Evolutionary conservation across 2,888 invertebrate genomes (phyloP).

Genomic region (Hecatera dysodea): DNA sequence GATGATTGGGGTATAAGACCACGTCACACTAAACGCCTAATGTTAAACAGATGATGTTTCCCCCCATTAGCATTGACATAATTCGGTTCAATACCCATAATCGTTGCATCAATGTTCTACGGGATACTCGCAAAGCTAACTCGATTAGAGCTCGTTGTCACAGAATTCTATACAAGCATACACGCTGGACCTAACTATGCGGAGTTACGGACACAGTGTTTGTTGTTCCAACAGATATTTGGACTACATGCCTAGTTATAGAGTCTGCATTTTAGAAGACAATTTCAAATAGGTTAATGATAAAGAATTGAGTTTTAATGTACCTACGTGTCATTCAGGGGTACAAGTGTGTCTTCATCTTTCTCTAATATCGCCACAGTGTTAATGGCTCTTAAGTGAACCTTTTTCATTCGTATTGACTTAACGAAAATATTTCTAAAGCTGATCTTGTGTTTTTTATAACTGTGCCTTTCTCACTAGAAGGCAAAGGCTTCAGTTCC

Average conservation of each 20-base stretch:
- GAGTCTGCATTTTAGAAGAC: not conserved
- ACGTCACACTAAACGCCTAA: not conserved
- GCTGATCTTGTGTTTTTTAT: no score
- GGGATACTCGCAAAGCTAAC: slow-evolving; percentile 16
- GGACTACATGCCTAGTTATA: not conserved
- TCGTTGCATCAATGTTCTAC: not conserved
- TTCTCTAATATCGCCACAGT: no score
- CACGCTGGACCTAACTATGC: not conserved
- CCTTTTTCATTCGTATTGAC: no score
- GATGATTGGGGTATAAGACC: no score
- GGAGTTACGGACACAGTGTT: no score
- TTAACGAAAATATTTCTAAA: no score
- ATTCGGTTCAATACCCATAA: not conserved
- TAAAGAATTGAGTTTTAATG: not conserved
- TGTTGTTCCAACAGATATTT: slow-evolving; percentile 1
- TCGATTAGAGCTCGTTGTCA: not conserved
- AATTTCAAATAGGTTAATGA: not conserved
- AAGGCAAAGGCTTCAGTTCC: no score
- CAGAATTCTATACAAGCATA: slow-evolving; percentile 3
- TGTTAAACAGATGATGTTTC: not conserved
- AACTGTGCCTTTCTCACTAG: no score
- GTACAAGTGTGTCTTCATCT: not conserved
- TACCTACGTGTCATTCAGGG: not conserved
- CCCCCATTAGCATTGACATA: not conserved
- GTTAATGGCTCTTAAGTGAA: no score